These are phyloP conservation scores for Ctenodactylus gundi DNA, from an alignment of 2,113 vertebrate genomes.

Conservation along the genomic window DNA sequence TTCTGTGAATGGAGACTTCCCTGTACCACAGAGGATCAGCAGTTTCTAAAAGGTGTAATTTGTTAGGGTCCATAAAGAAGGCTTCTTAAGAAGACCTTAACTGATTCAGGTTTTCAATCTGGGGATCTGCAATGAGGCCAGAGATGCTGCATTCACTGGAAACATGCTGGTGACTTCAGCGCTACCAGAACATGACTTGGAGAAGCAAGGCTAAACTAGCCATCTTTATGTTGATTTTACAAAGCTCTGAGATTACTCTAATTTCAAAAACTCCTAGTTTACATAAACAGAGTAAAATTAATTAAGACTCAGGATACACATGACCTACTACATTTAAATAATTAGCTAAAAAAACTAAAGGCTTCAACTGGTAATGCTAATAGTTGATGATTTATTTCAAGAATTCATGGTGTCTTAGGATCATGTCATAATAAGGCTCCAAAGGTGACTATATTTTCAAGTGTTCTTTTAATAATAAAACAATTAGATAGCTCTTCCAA, in stretches of 20 bases:
- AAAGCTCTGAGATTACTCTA: background rate
- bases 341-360: background rate
- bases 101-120: background rate
- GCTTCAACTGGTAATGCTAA: background rate
- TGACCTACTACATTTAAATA: conserved; percentile 6
- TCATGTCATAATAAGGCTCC: background rate
- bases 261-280: background rate
- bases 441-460: background rate
- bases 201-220: background rate
- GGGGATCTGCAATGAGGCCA: background rate
- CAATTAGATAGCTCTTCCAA: background rate
- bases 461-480: background rate
- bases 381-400: background rate
- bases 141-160: background rate
- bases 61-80: background rate
- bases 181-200: background rate
- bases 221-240: background rate
- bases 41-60: background rate
- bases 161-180: background rate
- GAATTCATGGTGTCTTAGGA: background rate
- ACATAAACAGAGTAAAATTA: background rate
- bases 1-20: background rate
- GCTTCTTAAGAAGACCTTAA: background rate
- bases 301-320: background rate
- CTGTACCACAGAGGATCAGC: background rate